Percentiles rank a stretch among this genome's conserved stretches.
These are phyloP conservation scores for Catharus bicknelli DNA, from an alignment of 2,113 vertebrate species.

Conservation along the genomic window DNA sequence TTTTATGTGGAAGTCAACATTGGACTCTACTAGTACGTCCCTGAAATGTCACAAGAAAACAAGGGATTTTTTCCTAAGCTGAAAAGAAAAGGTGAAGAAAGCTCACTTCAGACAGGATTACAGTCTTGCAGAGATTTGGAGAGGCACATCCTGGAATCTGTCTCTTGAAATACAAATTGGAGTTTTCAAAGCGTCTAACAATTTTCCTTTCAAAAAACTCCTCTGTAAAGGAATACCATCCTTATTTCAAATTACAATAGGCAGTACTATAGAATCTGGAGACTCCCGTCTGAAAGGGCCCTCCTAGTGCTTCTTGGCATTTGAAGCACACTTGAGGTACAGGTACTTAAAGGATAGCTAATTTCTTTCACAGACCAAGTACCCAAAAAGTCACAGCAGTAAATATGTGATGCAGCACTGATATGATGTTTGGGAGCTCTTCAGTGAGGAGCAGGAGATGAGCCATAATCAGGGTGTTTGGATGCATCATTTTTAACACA, in stretches of 20 bases:
- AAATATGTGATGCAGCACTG: neutral
- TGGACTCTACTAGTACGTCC: neutral
- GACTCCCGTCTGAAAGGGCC: neutral
- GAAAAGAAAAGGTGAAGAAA: neutral
- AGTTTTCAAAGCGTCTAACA: neutral
- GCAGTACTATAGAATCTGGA: neutral
- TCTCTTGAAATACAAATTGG: neutral
- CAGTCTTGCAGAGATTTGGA: neutral
- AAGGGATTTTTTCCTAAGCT: neutral
- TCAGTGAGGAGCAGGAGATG: neutral
- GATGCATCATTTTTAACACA: neutral
- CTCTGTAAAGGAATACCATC: neutral
- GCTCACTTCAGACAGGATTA: neutral
- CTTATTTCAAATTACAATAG: neutral
- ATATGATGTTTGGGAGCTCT: neutral
- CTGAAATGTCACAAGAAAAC: neutral
- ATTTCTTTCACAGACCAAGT: neutral
- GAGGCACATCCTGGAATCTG: neutral
- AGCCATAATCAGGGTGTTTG: fast-evolving
- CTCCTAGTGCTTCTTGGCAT: neutral
- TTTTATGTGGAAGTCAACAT: neutral
- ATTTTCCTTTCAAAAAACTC: neutral
- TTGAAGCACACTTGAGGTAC: neutral
- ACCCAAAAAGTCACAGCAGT: neutral
- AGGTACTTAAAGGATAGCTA: neutral